Evolutionary conservation across 1,140 invertebrate genomes (phyloP), one percentile per base, ranked within the genome.

Genomic region (Cydia strobilella): DNA sequence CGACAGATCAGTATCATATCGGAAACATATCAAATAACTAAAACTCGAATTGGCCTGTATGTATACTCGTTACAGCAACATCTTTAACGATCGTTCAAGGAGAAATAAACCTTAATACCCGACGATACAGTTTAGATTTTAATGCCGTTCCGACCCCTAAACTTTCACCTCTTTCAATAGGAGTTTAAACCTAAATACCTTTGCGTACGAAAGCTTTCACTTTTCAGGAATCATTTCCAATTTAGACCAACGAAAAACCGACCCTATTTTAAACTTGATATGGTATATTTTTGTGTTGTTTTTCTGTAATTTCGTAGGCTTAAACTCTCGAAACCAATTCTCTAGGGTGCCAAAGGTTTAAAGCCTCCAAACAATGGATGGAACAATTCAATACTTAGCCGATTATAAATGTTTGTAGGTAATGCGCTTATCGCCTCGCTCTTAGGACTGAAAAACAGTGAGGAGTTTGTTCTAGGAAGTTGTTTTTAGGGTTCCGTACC

Each of bases 161-260:
- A 92, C 90, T 92, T 92, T 92, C 90, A 92, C 90, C 90, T 92
- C 90, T 92, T 90, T 90, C 90, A 89, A 91, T 92, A 89, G 88
- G 88, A 92, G 86, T 92, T 92, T 92, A 92, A 91, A 92, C 90
- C 89, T 91, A 92, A 92, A 92, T 92, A 92, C 89, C 89, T 92
- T 66, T 90, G 86, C 86, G 89, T 89, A 91, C 86, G 85, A 89
- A 90, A 90, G 88, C 89, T 92, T 92, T 92, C 90, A 90, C 90
- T 91, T 91, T 92, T 92, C 90, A 90, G 90, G 86, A 90, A 92
- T 90, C 87, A 90, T 90, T 90, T 87, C 83, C 79, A 76, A 77
- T 74, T 54, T 31, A 7, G 51, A 25, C 13, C 13, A 79, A 59
- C 75, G 76, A 69, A 76, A 84, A 85, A 84, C 79, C 84, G 72